Percentiles rank a stretch among this genome's conserved stretches.
Evolutionary conservation across 1,140 invertebrate genomes (phyloP).

Genomic region (Solen grandis): DNA sequence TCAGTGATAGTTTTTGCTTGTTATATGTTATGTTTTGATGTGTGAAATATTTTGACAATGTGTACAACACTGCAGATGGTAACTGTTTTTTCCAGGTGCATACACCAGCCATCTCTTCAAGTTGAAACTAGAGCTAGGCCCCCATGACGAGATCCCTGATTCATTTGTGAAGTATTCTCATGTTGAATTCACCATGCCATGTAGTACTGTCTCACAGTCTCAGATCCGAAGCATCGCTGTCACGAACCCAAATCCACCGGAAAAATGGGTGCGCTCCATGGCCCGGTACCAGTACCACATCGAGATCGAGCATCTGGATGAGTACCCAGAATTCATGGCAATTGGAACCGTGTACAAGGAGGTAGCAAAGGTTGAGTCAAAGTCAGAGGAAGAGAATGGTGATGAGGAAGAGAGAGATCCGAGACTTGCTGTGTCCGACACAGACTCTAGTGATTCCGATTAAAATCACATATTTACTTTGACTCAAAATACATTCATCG

Average conservation of each 20-base stretch:
- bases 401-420: conserved; percentile 39
- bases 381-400: conserved; percentile 9
- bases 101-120: conserved; percentile 97
- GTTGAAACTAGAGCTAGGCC: conserved; percentile 95
- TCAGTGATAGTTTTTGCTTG: too few species aligned
- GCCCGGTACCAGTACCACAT: conserved; percentile 96
- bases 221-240: conserved; percentile 97
- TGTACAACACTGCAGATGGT: too few species aligned
- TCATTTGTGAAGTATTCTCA: conserved; percentile 92
- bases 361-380: neutral
- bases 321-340: conserved; percentile 55
- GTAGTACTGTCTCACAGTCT: conserved; percentile 97
- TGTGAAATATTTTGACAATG: too few species aligned
- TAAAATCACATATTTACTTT: neutral
- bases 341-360: conserved; percentile 42
- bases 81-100: conserved; percentile 90
- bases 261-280: conserved; percentile 98
- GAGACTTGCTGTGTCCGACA: conserved; percentile 29
- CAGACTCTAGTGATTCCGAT: conserved; percentile 43
- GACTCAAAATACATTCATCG: too few species aligned
- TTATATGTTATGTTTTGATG: too few species aligned
- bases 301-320: conserved; percentile 75
- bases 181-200: conserved; percentile 99
- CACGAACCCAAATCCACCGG: conserved; percentile 95
- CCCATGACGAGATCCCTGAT: conserved; percentile 98